Percentiles rank a stretch among this genome's conserved stretches.
Conservation (phyloP, 2,888 invertebrate species). For the Drosophila acutilabella region DNA sequence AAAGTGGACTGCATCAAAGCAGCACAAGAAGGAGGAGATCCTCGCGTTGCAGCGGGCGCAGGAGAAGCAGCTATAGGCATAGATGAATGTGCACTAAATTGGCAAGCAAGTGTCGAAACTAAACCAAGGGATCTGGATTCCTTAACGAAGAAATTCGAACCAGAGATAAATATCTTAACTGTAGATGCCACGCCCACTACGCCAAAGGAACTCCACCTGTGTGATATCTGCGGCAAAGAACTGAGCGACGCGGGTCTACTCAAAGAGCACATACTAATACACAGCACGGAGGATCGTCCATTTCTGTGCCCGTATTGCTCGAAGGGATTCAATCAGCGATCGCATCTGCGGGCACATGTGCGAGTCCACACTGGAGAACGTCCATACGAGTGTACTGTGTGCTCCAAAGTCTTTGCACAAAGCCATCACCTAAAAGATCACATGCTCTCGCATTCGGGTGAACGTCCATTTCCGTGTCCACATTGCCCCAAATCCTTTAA, state of each 20-base stretch:
- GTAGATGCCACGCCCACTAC: neutral
- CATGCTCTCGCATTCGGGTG: neutral
- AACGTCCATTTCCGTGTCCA: neutral
- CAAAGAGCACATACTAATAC: neutral
- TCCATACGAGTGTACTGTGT: neutral
- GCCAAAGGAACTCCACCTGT: neutral
- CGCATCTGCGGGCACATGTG: constrained; percentile 2
- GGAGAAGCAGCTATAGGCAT: too few species aligned
- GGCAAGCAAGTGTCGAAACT: neutral
- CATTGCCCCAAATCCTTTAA: constrained; percentile 35
- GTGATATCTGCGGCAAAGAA: neutral
- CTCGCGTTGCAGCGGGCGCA: neutral
- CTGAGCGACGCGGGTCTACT: neutral
- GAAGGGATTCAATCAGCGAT: neutral
- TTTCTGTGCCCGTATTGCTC: constrained; percentile 46
- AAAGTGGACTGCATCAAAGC: neutral
- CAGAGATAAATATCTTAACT: neutral
- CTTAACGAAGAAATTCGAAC: neutral
- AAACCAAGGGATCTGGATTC: neutral
- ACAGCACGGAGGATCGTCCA: constrained; percentile 12
- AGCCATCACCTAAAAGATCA: neutral
- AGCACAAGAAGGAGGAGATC: neutral
- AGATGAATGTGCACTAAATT: neutral
- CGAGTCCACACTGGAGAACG: neutral
- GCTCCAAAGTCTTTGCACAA: neutral